Evolutionary conservation across 1,140 invertebrate genomes (phyloP).

Genomic region (Drosophila murphyi): DNA sequence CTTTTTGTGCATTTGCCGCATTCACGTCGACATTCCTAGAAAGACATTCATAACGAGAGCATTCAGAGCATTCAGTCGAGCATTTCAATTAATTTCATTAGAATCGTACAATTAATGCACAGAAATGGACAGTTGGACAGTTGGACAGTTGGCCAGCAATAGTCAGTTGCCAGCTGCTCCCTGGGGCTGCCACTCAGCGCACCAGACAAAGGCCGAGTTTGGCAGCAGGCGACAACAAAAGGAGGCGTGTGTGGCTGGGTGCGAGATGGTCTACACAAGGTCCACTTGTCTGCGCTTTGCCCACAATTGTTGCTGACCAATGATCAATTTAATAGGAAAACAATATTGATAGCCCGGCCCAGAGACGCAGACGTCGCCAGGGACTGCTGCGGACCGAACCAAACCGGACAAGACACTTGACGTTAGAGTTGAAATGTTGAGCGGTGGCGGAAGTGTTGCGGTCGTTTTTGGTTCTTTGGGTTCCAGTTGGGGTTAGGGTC

Average conservation of each 20-base stretch:
- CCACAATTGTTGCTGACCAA: conserved; percentile 81
- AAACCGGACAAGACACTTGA: conserved; percentile 48
- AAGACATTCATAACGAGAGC: not conserved
- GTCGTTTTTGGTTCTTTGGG: conserved; percentile 26
- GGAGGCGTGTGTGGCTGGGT: not conserved
- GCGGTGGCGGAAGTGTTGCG: conserved; percentile 65
- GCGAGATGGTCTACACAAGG: conserved; percentile 6
- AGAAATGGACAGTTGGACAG: conserved; percentile 39
- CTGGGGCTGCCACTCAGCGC: conserved; percentile 43
- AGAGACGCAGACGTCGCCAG: conserved; percentile 8
- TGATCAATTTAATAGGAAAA: conserved; percentile 84
- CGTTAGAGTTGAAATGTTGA: conserved; percentile 12
- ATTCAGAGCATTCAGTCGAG: conserved; percentile 33
- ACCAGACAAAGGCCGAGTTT: conserved; percentile 34
- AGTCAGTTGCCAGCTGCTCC: conserved; percentile 20
- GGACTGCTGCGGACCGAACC: conserved; percentile 2
- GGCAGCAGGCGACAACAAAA: not conserved
- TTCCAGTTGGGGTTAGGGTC: not conserved
- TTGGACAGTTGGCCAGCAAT: conserved; percentile 20
- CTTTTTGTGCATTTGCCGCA: not conserved
- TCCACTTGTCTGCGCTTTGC: conserved; percentile 35
- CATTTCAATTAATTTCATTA: conserved; percentile 67
- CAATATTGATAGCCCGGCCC: conserved; percentile 77
- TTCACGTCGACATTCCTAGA: not conserved
- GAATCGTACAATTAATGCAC: conserved; percentile 56